Evolutionary conservation across 2,797 vertebrate genomes (phyloP).

Genomic region (Sebastes trivittatus): DNA sequence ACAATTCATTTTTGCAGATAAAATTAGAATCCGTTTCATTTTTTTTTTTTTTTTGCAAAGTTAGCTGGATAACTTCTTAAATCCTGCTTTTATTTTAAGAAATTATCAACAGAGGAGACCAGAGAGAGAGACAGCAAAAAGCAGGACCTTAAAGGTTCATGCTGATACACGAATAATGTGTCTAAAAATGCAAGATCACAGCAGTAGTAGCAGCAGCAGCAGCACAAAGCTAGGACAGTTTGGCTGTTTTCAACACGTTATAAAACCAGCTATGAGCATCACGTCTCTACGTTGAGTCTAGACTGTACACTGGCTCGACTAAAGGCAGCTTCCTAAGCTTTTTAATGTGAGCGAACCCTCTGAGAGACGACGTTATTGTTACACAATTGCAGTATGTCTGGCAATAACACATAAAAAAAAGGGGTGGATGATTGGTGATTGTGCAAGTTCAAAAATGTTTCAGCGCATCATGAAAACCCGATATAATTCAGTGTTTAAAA

Average conservation of each 20-base stretch:
- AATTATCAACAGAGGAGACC: background rate
- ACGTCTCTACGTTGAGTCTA: conserved; percentile 9
- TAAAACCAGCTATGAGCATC: conserved; percentile 16
- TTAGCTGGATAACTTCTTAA: background rate
- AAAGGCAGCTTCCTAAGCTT: conserved; percentile 55
- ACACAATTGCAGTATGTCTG: conserved; percentile 66
- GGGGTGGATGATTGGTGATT: conserved; percentile 61
- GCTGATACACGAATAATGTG: conserved; percentile 9
- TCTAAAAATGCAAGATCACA: conserved; percentile 39
- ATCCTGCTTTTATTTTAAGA: conserved; percentile 8
- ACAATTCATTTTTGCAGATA: conserved; percentile 2
- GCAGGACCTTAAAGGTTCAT: conserved; percentile 28
- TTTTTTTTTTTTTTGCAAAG: background rate
- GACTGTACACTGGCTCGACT: conserved; percentile 31
- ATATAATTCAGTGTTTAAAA: conserved; percentile 75
- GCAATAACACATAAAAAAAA: conserved; percentile 45
- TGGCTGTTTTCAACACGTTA: conserved; percentile 56
- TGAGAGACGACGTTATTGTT: conserved; percentile 30
- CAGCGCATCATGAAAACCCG: conserved; percentile 67
- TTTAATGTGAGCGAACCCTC: conserved; percentile 37
- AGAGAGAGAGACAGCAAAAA: conserved; percentile 13
- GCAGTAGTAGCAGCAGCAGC: conserved; percentile 41
- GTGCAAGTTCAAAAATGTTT: conserved; percentile 74
- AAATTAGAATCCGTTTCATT: background rate
- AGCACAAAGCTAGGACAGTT: conserved; percentile 50